phyloP scores from a whole-genome alignment of 2,113 vertebrate genomes.

The Nesogale talazaci region DNA sequence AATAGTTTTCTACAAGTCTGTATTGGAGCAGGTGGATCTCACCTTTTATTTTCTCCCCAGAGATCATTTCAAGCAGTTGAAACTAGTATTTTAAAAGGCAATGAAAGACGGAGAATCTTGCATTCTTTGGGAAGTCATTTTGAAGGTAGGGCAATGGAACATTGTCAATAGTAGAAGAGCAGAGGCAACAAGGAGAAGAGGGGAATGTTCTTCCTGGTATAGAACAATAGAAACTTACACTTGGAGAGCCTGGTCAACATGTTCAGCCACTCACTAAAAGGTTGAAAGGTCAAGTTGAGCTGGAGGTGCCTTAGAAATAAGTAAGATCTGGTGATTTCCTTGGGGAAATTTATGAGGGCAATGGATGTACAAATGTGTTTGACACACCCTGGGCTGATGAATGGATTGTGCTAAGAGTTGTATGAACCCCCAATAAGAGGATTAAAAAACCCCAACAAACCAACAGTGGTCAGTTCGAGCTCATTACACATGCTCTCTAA shows the following conservation, averaged over 20 bases:
- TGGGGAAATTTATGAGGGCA: neutral
- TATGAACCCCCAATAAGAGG: too few relatives aligned
- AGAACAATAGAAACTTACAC: too few relatives aligned
- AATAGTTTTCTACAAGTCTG: constrained; percentile 50
- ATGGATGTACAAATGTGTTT: too few relatives aligned
- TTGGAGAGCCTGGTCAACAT: neutral
- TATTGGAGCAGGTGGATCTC: neutral
- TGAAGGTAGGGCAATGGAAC: neutral
- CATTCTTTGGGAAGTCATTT: neutral
- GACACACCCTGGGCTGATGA: too few relatives aligned
- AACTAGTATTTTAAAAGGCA: constrained; percentile 36
- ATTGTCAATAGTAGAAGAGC: neutral
- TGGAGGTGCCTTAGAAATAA: neutral
- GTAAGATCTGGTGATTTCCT: neutral
- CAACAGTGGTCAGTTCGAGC: too few relatives aligned
- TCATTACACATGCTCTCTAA: neutral
- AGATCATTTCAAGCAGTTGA: constrained; percentile 39
- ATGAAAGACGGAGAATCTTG: constrained; percentile 7
- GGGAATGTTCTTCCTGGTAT: neutral
- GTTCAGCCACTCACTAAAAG: neutral
- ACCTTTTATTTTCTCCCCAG: neutral
- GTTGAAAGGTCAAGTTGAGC: neutral
- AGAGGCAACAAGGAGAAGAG: neutral
- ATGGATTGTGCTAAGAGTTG: too few relatives aligned
- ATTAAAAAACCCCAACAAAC: too few relatives aligned